Evolutionary conservation across 2,797 vertebrate species (phyloP), one percentile per base, ranked within the genome.

Genomic region (Phoxinus dragarum): DNA sequence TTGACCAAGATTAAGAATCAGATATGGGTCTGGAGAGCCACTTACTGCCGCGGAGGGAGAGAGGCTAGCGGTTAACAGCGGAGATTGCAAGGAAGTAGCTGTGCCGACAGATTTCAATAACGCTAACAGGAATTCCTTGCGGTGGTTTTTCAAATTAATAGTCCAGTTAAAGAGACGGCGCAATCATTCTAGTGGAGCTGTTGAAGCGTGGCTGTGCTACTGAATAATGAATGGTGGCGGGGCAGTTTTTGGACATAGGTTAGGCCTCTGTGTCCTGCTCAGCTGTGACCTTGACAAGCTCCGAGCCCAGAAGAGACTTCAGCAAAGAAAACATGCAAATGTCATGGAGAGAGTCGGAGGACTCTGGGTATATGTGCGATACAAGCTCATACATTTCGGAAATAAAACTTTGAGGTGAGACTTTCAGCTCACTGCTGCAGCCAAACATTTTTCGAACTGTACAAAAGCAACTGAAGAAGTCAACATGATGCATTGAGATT

Each of bases 161-260:
- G 85, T 86, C 82, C 9, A 61, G 87, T 75, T 87, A 83, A 88
- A 73, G 49, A 89, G 89, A 86, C 59, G 69, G 67, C 80, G 84
- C 86, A 85, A 83, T 90, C 86, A 76, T 84, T 89, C 87, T 80
- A 54, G 78, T 56, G 27, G 74, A 86, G 87, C 84, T 88, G 81
- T 90, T 52, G 72, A 75, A 59, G 77, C 80, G 67, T 69, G 80
- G 44, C 83, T 71, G 81, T 80, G 64, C 16, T 27, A n/a, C 67
- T 88, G 89, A 93, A 90, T 91, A 90, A 92, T 90, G 87, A 88
- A 90, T 84, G 75, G 86, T 78, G 61, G 66, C 82, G 72, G 61
- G 44, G 59, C 49, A 34, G 42, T 36, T 14, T 36, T 61, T 40
- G 59, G 78, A 71, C 80, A 59, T 71, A 66, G 54, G 84, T 59